Base-by-base conservation (phyloP, 2,113 vertebrate species). In the Copsychus sechellarum region DNA sequence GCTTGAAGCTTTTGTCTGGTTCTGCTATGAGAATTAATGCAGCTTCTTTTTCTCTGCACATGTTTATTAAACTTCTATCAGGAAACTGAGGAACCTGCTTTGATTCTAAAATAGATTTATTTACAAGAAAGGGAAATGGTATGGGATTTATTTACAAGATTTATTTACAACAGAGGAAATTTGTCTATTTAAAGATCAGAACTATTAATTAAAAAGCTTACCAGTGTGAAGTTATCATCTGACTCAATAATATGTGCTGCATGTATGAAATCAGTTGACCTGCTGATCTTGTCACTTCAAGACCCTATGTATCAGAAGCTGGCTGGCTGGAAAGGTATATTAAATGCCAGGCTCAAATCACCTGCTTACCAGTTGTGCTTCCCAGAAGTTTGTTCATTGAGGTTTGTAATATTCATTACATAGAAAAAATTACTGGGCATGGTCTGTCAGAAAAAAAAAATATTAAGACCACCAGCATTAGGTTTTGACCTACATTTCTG, bases 31-130 rank as follows among this genome's bases (percentile, higher is more conserved):
- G 90, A 95, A 91, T 67, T 96, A 95, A 84, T 23, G 6, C 53
- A 90, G 36, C 66, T 93, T 94, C 73, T 90, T 94, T 95, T 93
- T 83, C 91, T 95, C 70, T 69, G 47, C 71, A 79, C 91, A 29
- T 95, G 94, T 97, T 98, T 98, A 97, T 95, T 97, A 97, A 97
- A 96, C 79, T 92, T 70, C 40, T 64, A 92, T 69, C 88, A 96
- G 86, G 95, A 92, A 97, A 94, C 84, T 76, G 92, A 96, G 84
- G 77, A 94, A 96, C 96, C 58, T 86, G 69, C 79, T 93, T 92
- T 92, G 70, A 92, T 97, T 92, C 81, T 90, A 86, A 92, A 86
- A 70, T 36, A 89, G 51, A 51, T 78, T 76, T 94, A 77, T 86
- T 96, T 93, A 94, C 51, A 92, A 88, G 66, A 77, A 70, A 90